phyloP scores from a whole-genome alignment of 2,888 invertebrate genomes.

The Therioaphis trifolii region DNA sequence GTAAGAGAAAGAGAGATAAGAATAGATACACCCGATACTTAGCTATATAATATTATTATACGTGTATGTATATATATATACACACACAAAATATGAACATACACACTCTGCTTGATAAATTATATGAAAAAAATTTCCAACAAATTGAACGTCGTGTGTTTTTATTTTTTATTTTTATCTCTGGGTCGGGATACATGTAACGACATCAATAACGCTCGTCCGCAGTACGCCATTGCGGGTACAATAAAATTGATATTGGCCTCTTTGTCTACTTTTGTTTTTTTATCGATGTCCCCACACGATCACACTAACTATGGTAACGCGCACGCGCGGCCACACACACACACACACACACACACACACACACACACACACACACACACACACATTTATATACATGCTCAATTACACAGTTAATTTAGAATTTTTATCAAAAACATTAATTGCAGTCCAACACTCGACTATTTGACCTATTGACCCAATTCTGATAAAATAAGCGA shows the following conservation, averaged over 20 bases:
- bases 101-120: not conserved
- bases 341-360: not conserved
- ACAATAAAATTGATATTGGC: conserved; percentile 34
- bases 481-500: not conserved
- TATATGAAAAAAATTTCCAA: not conserved
- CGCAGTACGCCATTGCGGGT: conserved; percentile 47
- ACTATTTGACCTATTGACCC: conserved; percentile 16
- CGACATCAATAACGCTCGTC: conserved; percentile 25
- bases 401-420: conserved; percentile 18
- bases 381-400: no score
- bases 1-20: not conserved
- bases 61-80: no score
- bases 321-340: no score
- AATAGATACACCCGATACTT: not conserved
- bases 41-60: no score
- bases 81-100: not conserved
- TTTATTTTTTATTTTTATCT: conserved; percentile 41
- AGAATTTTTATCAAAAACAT: not conserved
- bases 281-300: not conserved
- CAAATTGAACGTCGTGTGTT: not conserved
- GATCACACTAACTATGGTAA: conserved; percentile 5
- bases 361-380: no score
- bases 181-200: not conserved
- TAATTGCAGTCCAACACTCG: not conserved
- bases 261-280: conserved; percentile 2